A percentile compares a stretch with the other conserved stretches of the same genome.
Evolutionary conservation across 2,113 vertebrate genomes (phyloP).

Genomic region (Clarias batrachus): DNA sequence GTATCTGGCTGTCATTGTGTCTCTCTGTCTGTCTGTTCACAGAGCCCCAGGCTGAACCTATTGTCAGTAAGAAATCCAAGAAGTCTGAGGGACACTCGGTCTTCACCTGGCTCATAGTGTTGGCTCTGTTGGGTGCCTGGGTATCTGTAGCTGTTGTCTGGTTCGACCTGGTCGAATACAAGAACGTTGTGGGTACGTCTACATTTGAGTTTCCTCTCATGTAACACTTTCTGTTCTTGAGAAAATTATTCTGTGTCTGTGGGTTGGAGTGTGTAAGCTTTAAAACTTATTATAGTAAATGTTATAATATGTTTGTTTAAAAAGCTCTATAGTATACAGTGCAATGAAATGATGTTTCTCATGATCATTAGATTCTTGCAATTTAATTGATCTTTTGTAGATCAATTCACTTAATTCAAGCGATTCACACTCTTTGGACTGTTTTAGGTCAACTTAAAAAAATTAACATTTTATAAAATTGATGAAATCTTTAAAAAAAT

Average conservation of each 20-base stretch:
- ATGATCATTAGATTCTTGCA: no score
- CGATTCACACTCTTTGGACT: no score
- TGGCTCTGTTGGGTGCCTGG: constrained; percentile 92
- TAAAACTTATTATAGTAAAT: not conserved
- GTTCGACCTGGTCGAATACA: constrained; percentile 95
- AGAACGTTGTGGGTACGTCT: constrained; percentile 86
- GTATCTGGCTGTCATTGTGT: not conserved
- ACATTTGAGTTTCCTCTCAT: not conserved
- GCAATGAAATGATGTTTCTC: not conserved
- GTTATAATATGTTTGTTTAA: not conserved
- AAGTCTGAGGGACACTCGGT: constrained; percentile 80
- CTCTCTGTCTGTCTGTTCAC: constrained; percentile 30
- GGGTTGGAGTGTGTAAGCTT: not conserved
- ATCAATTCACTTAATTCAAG: no score
- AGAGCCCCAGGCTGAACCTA: constrained; percentile 67
- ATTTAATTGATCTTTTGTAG: no score
- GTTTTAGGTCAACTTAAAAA: no score
- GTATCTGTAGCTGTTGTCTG: constrained; percentile 92
- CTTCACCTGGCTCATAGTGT: constrained; percentile 92
- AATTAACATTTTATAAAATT: no score
- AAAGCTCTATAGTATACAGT: not conserved
- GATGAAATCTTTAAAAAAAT: no score
- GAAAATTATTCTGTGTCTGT: not conserved
- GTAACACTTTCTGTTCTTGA: not conserved
- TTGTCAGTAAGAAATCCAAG: constrained; percentile 81